Base-by-base conservation (phyloP, 2,888 invertebrate species). In the Muschampia staudingeri region DNA sequence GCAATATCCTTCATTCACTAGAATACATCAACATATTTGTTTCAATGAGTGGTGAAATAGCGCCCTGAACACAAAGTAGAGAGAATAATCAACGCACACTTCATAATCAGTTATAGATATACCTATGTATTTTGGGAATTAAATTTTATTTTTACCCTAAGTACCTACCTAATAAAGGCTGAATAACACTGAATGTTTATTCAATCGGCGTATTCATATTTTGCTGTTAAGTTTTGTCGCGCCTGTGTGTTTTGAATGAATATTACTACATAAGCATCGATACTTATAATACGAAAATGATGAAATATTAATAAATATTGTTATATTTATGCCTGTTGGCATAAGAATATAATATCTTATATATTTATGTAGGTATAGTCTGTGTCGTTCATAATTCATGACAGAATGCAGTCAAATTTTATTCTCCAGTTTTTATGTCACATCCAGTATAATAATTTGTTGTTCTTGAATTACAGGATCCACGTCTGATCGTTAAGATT, bases 131-230 rank as follows among this genome's bases (percentile, higher is more conserved):
- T 44, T 25, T 25, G 25, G 25, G 25, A 25, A 25, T 25, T 0
- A 25, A 25, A 25, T 25, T 25, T 25, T 25, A 5, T 34, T 34
- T 5, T 5, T 34, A 48, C 2, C 2, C 4, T 14, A 8, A 48
- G 5, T 5, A 14, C 7, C 4, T 4, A 19, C 48, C 8, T 4
- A 12, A 8, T n/a, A 70, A 30, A 78, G 37, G 42, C 71, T 72
- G 6, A 72, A 42, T 61, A 65, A 72, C 78, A 30, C 78, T 78
- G 78, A 56, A 44, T 72, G 65, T 72, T 72, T 72, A 72, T 72
- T 61, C n/a, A 78, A 72, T 11, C 37, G 16, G 44, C 56, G 42
- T 61, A 16, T 44, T 65, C 44, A 79, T 79, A 73, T 79, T 65
- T 14, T 44, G 34, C 37, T 79, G 79, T 65, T 72, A 73, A 67